These are phyloP conservation scores for Microtus ochrogaster DNA, from an alignment of 2,113 vertebrate species.

Conservation along the genomic window DNA sequence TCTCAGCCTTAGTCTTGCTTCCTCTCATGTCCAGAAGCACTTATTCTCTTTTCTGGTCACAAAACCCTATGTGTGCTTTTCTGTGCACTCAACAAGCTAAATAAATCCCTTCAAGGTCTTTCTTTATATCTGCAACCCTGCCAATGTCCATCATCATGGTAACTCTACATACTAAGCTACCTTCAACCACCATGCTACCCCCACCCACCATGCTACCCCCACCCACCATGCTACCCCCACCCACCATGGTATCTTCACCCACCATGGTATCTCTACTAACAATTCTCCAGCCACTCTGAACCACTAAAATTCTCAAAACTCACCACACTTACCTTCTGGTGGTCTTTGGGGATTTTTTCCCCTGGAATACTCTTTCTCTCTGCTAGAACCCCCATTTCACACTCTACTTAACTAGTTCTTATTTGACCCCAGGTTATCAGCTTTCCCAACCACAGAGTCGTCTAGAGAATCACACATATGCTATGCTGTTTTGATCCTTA, in stretches of 20 bases:
- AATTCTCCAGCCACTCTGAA: background rate
- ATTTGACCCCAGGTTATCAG: background rate
- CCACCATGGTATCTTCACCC: background rate
- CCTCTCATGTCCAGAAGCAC: background rate
- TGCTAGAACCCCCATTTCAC: background rate
- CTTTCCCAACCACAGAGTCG: background rate
- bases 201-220: background rate
- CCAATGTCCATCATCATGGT: background rate
- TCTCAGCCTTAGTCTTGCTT: background rate
- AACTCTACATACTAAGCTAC: background rate
- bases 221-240: background rate
- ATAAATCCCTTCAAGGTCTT: background rate
- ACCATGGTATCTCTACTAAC: background rate
- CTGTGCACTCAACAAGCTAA: background rate
- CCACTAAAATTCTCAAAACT: background rate
- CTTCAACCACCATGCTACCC: background rate
- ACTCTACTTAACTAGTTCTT: background rate
- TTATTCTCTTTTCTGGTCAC: background rate
- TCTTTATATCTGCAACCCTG: background rate
- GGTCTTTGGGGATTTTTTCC: background rate
- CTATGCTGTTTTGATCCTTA: background rate
- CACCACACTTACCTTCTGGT: background rate
- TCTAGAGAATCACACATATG: background rate
- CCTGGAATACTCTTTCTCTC: background rate
- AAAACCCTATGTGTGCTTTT: background rate